Evolutionary conservation across 1,140 invertebrate genomes (phyloP).

Genomic region (Drosophila azteca): DNA sequence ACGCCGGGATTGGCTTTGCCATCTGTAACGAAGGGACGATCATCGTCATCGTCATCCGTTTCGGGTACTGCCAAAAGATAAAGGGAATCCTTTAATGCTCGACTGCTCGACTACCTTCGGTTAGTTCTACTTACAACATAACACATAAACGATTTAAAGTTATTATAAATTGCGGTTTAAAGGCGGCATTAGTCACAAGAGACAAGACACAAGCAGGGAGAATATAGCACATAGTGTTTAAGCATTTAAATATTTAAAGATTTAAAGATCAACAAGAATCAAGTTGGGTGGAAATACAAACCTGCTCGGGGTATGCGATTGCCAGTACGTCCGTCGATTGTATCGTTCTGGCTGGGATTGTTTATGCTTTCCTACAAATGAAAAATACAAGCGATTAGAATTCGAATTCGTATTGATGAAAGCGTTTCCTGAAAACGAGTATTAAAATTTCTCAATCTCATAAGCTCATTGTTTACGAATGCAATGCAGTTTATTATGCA

Average conservation of each 20-base stretch:
- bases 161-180: slow-evolving; percentile 25
- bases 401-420: neutral
- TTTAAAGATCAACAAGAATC: slow-evolving; percentile 3
- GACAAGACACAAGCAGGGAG: slow-evolving; percentile 15
- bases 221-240: slow-evolving; percentile 14
- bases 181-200: slow-evolving; percentile 41
- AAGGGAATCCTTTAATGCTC: neutral
- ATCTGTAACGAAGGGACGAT: slow-evolving; percentile 73
- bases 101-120: slow-evolving; percentile 1
- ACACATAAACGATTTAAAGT: slow-evolving; percentile 25
- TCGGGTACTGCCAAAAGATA: slow-evolving; percentile 63
- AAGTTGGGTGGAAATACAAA: slow-evolving; percentile 39
- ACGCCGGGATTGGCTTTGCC: slow-evolving; percentile 83
- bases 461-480: slow-evolving; percentile 13
- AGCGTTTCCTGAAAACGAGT: slow-evolving; percentile 13
- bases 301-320: slow-evolving; percentile 56
- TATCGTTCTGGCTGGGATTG: slow-evolving; percentile 42
- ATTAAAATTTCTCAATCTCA: slow-evolving; percentile 4
- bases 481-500: slow-evolving; percentile 6
- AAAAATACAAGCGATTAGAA: neutral
- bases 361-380: slow-evolving; percentile 39
- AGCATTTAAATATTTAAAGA: neutral
- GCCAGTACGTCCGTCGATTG: slow-evolving; percentile 23
- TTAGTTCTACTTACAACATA: slow-evolving; percentile 37
- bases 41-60: slow-evolving; percentile 84